These are phyloP conservation scores for Polietes domitor DNA, from an alignment of 2,888 invertebrate species.

Conservation along the genomic window DNA sequence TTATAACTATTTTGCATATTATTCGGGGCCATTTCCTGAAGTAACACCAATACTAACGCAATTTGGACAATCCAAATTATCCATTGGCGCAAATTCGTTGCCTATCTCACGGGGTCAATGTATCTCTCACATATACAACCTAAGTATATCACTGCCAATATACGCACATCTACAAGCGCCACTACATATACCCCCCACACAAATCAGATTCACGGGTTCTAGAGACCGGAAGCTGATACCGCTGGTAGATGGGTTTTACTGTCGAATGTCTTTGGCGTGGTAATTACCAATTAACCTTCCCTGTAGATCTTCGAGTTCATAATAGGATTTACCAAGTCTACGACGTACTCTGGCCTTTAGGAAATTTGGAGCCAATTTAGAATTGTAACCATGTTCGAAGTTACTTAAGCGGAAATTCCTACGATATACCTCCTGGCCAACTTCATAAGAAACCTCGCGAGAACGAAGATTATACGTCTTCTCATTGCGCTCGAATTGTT, in stretches of 20 bases:
- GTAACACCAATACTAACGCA: no score
- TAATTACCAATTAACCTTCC: not conserved
- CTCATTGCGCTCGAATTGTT: slow-evolving; percentile 26
- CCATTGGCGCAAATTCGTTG: no score
- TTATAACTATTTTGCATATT: no score
- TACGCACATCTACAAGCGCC: slow-evolving; percentile 9
- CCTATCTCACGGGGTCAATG: no score
- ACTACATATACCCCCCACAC: slow-evolving; percentile 2
- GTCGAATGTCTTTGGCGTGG: slow-evolving; percentile 34
- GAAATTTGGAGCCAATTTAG: slow-evolving; percentile 23
- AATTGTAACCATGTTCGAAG: slow-evolving; percentile 16
- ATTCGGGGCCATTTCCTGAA: no score
- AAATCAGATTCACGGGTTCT: slow-evolving; percentile 13
- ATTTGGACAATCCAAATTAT: no score
- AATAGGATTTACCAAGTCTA: slow-evolving; percentile 15
- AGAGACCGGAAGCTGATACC: not conserved
- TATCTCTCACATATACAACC: no score
- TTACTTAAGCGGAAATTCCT: slow-evolving; percentile 27
- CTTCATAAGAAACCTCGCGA: not conserved
- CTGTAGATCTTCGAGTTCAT: slow-evolving; percentile 26
- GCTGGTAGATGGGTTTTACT: not conserved
- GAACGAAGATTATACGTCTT: slow-evolving; percentile 16
- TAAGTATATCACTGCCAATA: no score
- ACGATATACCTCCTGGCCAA: slow-evolving; percentile 19
- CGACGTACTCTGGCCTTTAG: slow-evolving; percentile 5